A percentile compares a stretch with the other conserved stretches of the same genome.
phyloP scores from a whole-genome alignment of 2,888 invertebrate genomes.

The Bimastos eiseni region DNA sequence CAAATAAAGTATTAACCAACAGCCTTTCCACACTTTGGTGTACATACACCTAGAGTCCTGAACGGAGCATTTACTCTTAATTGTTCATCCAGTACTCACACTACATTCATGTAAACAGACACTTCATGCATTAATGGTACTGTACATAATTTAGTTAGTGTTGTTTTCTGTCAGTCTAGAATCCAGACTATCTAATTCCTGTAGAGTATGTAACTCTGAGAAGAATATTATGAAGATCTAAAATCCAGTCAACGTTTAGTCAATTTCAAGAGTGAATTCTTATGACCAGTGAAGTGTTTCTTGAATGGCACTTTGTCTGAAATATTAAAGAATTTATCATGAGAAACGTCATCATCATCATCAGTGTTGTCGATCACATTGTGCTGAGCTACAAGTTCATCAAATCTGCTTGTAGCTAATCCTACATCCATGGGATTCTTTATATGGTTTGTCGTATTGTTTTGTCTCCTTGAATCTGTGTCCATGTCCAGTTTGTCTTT shows the following conservation, averaged over 20 bases:
- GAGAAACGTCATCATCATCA: background rate
- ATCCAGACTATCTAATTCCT: background rate
- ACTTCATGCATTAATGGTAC: background rate
- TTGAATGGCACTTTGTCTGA: background rate
- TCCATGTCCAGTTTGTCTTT: background rate
- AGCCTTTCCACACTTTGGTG: too few species aligned
- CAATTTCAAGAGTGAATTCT: constrained; percentile 24
- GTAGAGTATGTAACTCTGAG: background rate
- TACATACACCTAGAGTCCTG: too few species aligned
- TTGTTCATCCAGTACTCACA: background rate
- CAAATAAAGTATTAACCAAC: too few species aligned
- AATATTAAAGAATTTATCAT: background rate
- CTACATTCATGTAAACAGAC: background rate
- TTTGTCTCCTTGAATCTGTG: background rate
- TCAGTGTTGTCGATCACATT: background rate
- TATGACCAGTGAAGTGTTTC: constrained; percentile 33
- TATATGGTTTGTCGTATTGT: background rate
- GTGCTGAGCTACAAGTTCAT: background rate
- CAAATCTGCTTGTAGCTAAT: constrained; percentile 4
- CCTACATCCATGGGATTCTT: background rate
- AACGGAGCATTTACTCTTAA: too few species aligned
- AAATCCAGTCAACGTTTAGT: background rate
- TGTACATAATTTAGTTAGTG: background rate
- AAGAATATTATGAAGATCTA: background rate
- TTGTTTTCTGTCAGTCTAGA: background rate